Conservation (phyloP, 2,797 vertebrate species). For the Enteromius paludinosus region DNA sequence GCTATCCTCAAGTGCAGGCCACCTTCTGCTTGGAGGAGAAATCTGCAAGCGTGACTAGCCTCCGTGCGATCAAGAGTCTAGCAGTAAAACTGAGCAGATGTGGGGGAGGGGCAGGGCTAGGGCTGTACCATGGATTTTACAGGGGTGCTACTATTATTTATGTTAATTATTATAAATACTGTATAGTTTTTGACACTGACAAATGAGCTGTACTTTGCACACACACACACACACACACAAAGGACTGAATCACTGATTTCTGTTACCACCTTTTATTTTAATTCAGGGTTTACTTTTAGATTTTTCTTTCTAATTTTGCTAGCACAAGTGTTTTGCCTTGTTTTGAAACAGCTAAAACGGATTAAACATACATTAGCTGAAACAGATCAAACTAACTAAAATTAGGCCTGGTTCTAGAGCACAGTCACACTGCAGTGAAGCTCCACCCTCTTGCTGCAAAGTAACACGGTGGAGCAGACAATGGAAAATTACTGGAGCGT, state of each 20-base stretch:
- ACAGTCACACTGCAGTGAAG: conserved; percentile 17
- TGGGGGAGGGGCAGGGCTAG: conserved; percentile 24
- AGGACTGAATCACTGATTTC: neutral
- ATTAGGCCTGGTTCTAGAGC: neutral
- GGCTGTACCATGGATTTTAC: conserved; percentile 9
- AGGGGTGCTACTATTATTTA: conserved; percentile 3
- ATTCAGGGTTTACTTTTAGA: neutral
- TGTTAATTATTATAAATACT: neutral
- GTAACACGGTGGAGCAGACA: conserved; percentile 18
- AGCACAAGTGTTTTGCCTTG: neutral
- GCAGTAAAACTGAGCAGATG: conserved; percentile 7
- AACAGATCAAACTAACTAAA: neutral
- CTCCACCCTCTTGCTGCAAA: conserved; percentile 32
- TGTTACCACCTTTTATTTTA: neutral
- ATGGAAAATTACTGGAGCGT: conserved; percentile 43
- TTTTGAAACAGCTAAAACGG: neutral
- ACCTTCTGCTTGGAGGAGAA: conserved; percentile 43
- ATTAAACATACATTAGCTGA: neutral
- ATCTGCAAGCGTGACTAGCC: conserved; percentile 40
- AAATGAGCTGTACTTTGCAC: neutral
- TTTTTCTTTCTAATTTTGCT: neutral
- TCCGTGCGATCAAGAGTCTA: conserved; percentile 12
- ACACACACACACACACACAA: neutral
- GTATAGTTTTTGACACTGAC: neutral
- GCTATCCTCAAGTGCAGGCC: conserved; percentile 40